These are phyloP conservation scores for Rhinolophus ferrumequinum DNA, from an alignment of 2,113 vertebrate genomes.

Conservation along the genomic window DNA sequence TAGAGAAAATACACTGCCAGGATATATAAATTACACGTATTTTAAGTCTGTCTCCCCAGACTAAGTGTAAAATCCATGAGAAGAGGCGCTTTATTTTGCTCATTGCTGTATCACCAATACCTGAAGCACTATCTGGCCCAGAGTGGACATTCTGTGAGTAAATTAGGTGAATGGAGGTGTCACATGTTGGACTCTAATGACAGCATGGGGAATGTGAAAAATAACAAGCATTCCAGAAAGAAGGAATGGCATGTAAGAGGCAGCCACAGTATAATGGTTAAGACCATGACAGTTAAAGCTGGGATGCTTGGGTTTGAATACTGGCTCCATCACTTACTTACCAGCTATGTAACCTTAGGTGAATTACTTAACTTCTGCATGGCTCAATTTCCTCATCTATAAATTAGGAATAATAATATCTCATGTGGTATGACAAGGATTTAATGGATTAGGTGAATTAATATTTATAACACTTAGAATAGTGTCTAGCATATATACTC, in stretches of 20 bases:
- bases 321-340: background rate
- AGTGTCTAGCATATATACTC: background rate
- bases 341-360: background rate
- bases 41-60: background rate
- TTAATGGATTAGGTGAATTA: background rate
- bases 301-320: background rate
- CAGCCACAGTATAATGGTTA: background rate
- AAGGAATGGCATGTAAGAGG: background rate
- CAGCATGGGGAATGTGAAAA: background rate
- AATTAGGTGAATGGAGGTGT: background rate
- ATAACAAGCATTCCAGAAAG: background rate
- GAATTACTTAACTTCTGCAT: background rate
- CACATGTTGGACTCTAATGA: background rate
- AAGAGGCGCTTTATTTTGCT: background rate
- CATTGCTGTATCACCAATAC: background rate
- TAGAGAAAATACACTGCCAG: background rate
- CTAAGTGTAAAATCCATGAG: background rate
- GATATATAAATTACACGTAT: background rate
- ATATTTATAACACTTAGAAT: background rate
- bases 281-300: background rate
- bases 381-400: constrained; percentile 23
- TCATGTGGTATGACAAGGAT: background rate
- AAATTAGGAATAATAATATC: background rate
- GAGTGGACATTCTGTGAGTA: background rate
- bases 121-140: background rate